phyloP scores from a whole-genome alignment of 1,140 invertebrate species.

The Magallana ariakensis region DNA sequence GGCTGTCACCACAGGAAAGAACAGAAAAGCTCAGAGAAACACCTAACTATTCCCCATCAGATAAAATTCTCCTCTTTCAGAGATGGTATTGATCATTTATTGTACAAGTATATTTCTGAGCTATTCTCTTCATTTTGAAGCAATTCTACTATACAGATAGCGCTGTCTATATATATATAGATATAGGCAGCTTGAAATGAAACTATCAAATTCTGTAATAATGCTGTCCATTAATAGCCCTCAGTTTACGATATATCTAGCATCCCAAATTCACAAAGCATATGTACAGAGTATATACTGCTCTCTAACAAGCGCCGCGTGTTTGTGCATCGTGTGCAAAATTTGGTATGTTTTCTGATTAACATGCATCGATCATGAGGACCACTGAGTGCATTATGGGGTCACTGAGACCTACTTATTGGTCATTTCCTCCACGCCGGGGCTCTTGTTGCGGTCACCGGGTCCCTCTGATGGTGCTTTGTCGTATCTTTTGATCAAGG shows the following conservation, averaged over 20 bases:
- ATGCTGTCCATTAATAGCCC: background rate
- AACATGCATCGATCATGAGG: background rate
- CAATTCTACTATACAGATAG: background rate
- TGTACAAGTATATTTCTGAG: background rate
- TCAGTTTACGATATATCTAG: background rate
- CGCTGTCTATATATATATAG: background rate
- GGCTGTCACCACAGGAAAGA: background rate
- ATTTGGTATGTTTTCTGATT: background rate
- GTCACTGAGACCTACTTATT: slow-evolving; percentile 33
- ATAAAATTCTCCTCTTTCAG: no score
- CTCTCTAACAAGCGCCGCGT: background rate
- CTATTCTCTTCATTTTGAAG: background rate
- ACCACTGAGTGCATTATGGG: background rate
- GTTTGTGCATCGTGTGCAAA: background rate
- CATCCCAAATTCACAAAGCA: slow-evolving; percentile 27
- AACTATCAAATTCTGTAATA: background rate
- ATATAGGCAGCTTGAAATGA: background rate
- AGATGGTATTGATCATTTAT: no score
- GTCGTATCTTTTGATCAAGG: slow-evolving; percentile 12
- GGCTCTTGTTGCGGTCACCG: slow-evolving; percentile 5
- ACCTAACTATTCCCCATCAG: no score
- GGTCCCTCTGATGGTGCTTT: background rate
- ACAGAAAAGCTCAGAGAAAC: slow-evolving; percentile 8
- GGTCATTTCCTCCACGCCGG: background rate
- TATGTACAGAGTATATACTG: background rate